Conservation (phyloP, 2,888 invertebrate species). For the Malacosoma neustria region DNA sequence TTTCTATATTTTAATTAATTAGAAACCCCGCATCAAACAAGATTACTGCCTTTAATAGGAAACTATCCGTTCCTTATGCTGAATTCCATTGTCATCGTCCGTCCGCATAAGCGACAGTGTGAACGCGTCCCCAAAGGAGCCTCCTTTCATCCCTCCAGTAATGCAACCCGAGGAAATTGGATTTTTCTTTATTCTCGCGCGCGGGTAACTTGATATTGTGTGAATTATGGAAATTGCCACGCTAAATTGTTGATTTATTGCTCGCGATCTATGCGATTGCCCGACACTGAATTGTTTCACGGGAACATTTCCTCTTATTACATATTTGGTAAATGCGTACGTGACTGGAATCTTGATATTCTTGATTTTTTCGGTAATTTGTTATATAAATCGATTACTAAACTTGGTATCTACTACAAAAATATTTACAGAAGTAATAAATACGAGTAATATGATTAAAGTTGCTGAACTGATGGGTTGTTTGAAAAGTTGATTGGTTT, state of each 20-base stretch:
- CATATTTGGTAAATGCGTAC: slow-evolving; percentile 4
- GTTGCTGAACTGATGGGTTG: too few species aligned
- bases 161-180: slow-evolving; percentile 68
- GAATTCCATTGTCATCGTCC: neutral
- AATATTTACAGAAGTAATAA: too few species aligned
- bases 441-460: too few species aligned
- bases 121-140: slow-evolving; percentile 26
- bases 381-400: too few species aligned
- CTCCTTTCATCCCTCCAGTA: slow-evolving; percentile 41
- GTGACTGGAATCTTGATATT: neutral
- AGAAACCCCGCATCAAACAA: too few species aligned
- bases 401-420: too few species aligned
- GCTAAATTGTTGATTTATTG: slow-evolving; percentile 70
- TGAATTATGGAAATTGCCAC: slow-evolving; percentile 70
- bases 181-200: slow-evolving; percentile 65
- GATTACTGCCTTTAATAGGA: too few species aligned
- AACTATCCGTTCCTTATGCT: neutral
- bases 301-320: slow-evolving; percentile 16
- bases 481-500: too few species aligned
- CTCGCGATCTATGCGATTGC: slow-evolving; percentile 37
- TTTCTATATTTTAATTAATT: too few species aligned
- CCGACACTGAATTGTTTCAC: slow-evolving; percentile 29
- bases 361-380: too few species aligned
- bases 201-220: slow-evolving; percentile 66
- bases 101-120: slow-evolving; percentile 21